Evolutionary conservation across 2,888 invertebrate species (phyloP).

Genomic region (Chrysolina americana): DNA sequence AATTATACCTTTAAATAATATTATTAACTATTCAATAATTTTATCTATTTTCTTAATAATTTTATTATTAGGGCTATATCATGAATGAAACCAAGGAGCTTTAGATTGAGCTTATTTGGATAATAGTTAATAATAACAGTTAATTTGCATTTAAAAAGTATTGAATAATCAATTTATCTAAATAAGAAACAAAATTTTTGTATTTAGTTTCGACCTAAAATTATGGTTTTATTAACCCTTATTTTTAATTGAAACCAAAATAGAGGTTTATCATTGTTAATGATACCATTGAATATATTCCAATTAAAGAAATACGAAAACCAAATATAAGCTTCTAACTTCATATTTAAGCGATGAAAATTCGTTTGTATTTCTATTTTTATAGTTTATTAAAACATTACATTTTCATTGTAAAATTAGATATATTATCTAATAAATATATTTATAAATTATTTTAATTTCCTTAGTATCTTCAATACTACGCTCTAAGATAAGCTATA

Average conservation of each 20-base stretch:
- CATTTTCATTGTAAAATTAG: slow-evolving; percentile 78
- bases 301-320: slow-evolving; percentile 73
- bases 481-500: slow-evolving; percentile 69
- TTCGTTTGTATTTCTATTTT: slow-evolving; percentile 73
- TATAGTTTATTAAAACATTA: slow-evolving; percentile 79
- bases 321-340: slow-evolving; percentile 76
- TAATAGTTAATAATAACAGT: slow-evolving; percentile 70
- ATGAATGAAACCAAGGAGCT: slow-evolving; percentile 76
- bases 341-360: slow-evolving; percentile 70
- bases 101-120: too few relatives aligned
- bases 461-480: slow-evolving; percentile 70
- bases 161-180: slow-evolving; percentile 68
- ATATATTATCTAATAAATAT: slow-evolving; percentile 64
- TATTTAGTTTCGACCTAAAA: slow-evolving; percentile 73
- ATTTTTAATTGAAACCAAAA: slow-evolving; percentile 70
- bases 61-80: slow-evolving; percentile 71
- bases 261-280: slow-evolving; percentile 40
- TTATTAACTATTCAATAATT: slow-evolving; percentile 59
- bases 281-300: slow-evolving; percentile 31
- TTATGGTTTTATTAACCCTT: slow-evolving; percentile 67
- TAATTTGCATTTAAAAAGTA: slow-evolving; percentile 71
- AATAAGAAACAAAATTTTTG: slow-evolving; percentile 70
- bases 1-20: slow-evolving; percentile 63
- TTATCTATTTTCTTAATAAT: slow-evolving; percentile 69
- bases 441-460: slow-evolving; percentile 59